Evolutionary conservation across 1,140 invertebrate genomes (phyloP).

Genomic region (Penaeus japonicus): DNA sequence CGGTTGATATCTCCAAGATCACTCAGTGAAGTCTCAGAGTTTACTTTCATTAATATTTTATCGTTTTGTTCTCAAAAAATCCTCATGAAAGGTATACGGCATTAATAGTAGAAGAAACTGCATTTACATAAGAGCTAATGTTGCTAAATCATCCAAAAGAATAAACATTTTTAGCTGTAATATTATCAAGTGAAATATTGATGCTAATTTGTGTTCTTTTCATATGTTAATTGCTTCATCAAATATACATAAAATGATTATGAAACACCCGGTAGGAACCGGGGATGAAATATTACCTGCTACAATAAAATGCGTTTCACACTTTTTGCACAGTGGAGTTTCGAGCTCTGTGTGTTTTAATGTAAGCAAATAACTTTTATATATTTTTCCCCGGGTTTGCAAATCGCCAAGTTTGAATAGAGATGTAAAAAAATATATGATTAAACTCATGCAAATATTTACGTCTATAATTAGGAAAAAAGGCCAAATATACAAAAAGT

Average conservation of each 20-base stretch:
- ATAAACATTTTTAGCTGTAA: no score
- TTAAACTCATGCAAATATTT: constrained; percentile 14
- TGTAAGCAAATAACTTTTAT: constrained; percentile 11
- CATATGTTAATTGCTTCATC: constrained; percentile 10
- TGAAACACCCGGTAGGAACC: constrained; percentile 2
- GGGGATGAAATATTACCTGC: not conserved
- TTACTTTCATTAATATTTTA: no score
- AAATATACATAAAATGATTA: not conserved
- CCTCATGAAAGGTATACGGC: no score
- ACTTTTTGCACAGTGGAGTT: not conserved
- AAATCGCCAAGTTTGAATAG: not conserved
- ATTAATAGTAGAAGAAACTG: no score
- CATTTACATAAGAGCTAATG: no score
- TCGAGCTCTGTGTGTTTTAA: not conserved
- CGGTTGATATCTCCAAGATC: no score
- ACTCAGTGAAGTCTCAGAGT: no score
- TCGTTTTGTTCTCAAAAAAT: no score
- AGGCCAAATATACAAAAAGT: not conserved
- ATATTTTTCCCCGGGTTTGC: not conserved
- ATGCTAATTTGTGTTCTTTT: constrained; percentile 11
- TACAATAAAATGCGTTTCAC: constrained; percentile 3
- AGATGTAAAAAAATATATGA: not conserved
- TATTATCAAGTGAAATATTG: not conserved
- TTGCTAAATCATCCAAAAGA: no score
- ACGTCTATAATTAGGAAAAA: constrained; percentile 14